A percentile compares a stretch with the other conserved stretches of the same genome.
phyloP scores from a whole-genome alignment of 1,140 invertebrate genomes.

The Euschistus heros region DNA sequence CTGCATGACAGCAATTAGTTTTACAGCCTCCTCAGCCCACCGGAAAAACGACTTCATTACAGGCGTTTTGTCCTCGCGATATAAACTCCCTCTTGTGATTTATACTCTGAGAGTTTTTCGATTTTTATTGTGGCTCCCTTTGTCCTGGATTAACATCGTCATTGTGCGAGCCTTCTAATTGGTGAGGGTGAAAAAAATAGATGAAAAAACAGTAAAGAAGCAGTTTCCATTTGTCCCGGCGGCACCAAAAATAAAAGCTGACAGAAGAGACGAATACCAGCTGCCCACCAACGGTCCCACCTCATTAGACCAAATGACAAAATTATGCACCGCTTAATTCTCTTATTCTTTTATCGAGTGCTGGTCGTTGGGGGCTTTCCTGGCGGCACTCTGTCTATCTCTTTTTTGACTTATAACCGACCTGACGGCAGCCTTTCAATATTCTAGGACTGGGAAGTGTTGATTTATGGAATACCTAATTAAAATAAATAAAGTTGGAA shows the following conservation, averaged over 20 bases:
- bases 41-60: conserved; percentile 6
- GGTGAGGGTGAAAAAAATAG: not conserved
- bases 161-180: conserved; percentile 3
- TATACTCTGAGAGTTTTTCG: not conserved
- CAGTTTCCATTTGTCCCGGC: conserved; percentile 2
- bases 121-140: conserved; percentile 2
- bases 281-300: not conserved
- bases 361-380: too few species aligned
- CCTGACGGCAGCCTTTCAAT: too few species aligned
- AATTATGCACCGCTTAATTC: not conserved
- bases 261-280: not conserved
- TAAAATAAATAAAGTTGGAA: too few species aligned
- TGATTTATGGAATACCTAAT: too few species aligned
- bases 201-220: not conserved
- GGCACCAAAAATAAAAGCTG: not conserved
- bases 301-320: not conserved
- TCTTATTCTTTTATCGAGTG: too few species aligned
- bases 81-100: not conserved
- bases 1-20: conserved; percentile 7
- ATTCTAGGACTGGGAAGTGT: too few species aligned
- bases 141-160: conserved; percentile 7
- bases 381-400: too few species aligned
- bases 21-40: not conserved
- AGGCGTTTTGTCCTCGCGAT: not conserved
- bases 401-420: too few species aligned